Evolutionary conservation across 2,113 vertebrate genomes (phyloP), one percentile per base, ranked within the genome.

Genomic region (Sialia sialis): DNA sequence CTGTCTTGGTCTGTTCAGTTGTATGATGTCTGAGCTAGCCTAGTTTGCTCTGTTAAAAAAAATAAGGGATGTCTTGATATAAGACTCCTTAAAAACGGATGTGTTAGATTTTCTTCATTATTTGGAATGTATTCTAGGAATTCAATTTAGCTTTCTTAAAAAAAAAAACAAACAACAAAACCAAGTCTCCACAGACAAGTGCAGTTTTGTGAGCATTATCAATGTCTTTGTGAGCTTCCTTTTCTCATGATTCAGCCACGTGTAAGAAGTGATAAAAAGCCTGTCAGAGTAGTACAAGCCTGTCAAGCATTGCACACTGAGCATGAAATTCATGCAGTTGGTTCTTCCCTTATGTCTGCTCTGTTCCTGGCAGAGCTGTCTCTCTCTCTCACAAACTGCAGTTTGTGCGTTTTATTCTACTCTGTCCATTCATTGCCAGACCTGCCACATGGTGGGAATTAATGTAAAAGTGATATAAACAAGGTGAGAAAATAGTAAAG

Each of bases 221-320:
- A 9, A 7, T 59, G 59, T 77, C 64, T 78, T 51, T 67, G 68
- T 92, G 87, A 74, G 36, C 52, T 80, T 0, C 2, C 43, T 92
- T 81, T 68, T 75, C 29, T 92, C 20, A 6, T 51, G n/a, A 75
- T 87, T 75, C 44, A 68, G 16, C 56, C 52, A 43, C 0, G 0
- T 87, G 60, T 74, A 56, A 89, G 59, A 82, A 63, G 58, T 81
- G 85, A 67, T 62, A 78, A 39, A 39, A 93, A 85, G 13, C 44
- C n/a, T 93, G 89, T 88, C 91, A 85, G n/a, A 90, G 48, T 79
- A 34, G 17, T 72, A 83, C 4, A 83, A 36, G 39, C 66, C 52
- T 96, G 87, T 95, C 87, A 87, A 87, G 44, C 67, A 25, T 43
- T 96, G 81, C 66, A 72, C n/a, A 39, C 48, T 64, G 74, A 87